A percentile compares a stretch with the other conserved stretches of the same genome.
Conservation (phyloP, 2,888 invertebrate genomes). For the Steromphala cineraria region DNA sequence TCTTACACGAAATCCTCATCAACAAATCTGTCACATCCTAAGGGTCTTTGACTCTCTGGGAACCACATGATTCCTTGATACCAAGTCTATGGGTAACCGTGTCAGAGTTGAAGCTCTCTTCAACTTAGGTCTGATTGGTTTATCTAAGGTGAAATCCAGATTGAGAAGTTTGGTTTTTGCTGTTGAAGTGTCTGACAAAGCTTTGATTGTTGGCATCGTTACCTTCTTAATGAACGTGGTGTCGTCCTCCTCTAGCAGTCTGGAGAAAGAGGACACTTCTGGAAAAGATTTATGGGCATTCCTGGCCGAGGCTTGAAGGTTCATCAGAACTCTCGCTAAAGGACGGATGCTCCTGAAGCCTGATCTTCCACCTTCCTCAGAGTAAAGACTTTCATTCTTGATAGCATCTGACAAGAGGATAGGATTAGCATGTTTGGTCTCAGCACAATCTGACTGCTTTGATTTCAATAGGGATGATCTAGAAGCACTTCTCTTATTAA, state of each 20-base stretch:
- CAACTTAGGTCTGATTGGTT: neutral
- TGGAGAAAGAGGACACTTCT: slow-evolving; percentile 3
- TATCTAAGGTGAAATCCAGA: neutral
- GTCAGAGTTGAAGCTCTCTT: slow-evolving; percentile 1
- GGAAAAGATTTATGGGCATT: neutral
- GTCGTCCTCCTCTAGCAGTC: neutral
- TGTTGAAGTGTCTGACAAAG: neutral
- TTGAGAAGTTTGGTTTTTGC: neutral
- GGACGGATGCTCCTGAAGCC: slow-evolving; percentile 57
- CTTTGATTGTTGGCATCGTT: neutral
- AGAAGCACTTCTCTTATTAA: no score
- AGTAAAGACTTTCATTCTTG: neutral
- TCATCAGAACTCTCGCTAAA: slow-evolving; percentile 47
- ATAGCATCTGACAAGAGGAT: neutral
- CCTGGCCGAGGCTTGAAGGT: slow-evolving; percentile 28
- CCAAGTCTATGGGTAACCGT: neutral
- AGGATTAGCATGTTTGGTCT: no score
- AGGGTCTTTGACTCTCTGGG: no score
- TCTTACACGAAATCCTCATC: no score
- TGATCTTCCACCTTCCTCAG: neutral
- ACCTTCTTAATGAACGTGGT: neutral
- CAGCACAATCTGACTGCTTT: no score
- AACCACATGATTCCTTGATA: neutral
- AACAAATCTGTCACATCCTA: no score
- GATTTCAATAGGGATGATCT: no score